phyloP scores from a whole-genome alignment of 2,113 vertebrate species.

The Ariopsis seemanni region DNA sequence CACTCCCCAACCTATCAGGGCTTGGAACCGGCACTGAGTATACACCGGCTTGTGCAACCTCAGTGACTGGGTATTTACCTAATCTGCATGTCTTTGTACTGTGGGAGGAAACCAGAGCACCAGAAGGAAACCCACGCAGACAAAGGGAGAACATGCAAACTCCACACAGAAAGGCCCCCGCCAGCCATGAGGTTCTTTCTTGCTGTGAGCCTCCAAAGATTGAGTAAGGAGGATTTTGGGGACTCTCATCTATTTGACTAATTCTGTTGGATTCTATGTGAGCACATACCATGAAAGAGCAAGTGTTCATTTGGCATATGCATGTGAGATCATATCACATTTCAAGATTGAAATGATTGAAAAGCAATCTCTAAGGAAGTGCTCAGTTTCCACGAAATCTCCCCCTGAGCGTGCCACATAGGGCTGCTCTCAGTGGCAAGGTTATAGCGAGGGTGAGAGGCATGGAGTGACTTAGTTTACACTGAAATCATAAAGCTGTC shows the following conservation, averaged over 20 bases:
- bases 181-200: no score
- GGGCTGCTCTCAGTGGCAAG: slow-evolving; percentile 47
- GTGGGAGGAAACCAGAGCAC: no score
- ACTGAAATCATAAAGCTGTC: slow-evolving; percentile 50
- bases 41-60: no score
- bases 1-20: no score
- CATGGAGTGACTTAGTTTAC: slow-evolving; percentile 49
- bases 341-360: slow-evolving; percentile 18
- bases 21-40: no score
- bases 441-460: slow-evolving; percentile 55
- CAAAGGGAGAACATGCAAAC: no score
- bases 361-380: slow-evolving; percentile 16
- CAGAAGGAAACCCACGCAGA: no score
- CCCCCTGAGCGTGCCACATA: slow-evolving; percentile 18
- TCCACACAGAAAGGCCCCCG: no score
- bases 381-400: slow-evolving; percentile 17
- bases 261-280: neutral
- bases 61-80: no score
- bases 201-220: neutral
- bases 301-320: neutral
- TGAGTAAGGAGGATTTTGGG: neutral
- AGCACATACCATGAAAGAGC: neutral
- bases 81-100: no score
- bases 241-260: neutral
- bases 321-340: neutral